A percentile compares a stretch with the other conserved stretches of the same genome.
Conservation (phyloP, 1,140 invertebrate species). For the Trichomalopsis sarcophagae region DNA sequence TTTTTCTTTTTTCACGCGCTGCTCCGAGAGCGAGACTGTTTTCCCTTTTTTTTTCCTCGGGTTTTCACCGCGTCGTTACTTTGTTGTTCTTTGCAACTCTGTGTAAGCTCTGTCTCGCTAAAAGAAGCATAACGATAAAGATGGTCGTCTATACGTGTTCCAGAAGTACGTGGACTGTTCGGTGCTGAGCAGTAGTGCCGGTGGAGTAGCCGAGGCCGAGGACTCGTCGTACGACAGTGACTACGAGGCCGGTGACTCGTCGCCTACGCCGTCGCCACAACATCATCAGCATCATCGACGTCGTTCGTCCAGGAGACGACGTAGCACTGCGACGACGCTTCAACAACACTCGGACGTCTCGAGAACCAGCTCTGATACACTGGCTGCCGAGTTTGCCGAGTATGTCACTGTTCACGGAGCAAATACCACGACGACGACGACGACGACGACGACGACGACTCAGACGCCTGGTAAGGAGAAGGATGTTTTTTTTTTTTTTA, state of each 20-base stretch:
- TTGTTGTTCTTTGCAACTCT: no score
- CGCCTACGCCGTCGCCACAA: background rate
- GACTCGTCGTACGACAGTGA: conserved; percentile 93
- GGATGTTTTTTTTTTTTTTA: background rate
- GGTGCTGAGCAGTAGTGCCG: conserved; percentile 65
- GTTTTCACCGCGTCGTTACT: no score
- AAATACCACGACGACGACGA: conserved; percentile 44
- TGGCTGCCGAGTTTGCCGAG: conserved; percentile 89
- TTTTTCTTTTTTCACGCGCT: background rate
- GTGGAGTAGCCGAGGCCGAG: conserved; percentile 78
- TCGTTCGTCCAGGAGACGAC: background rate
- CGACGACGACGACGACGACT: conserved; percentile 55
- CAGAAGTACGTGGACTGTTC: conserved; percentile 78
- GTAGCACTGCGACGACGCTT: background rate
- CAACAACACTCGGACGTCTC: conserved; percentile 83
- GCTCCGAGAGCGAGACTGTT: background rate
- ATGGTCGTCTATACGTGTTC: background rate
- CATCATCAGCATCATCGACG: background rate
- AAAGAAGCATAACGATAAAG: no score
- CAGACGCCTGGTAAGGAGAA: conserved; percentile 63
- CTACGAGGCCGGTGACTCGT: conserved; percentile 80
- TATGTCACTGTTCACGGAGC: conserved; percentile 79
- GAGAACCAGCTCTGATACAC: conserved; percentile 87
- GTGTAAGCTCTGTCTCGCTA: no score
- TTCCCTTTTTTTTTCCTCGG: background rate